These are phyloP conservation scores for Drosophila bocqueti DNA, from an alignment of 1,140 invertebrate species.

Conservation along the genomic window DNA sequence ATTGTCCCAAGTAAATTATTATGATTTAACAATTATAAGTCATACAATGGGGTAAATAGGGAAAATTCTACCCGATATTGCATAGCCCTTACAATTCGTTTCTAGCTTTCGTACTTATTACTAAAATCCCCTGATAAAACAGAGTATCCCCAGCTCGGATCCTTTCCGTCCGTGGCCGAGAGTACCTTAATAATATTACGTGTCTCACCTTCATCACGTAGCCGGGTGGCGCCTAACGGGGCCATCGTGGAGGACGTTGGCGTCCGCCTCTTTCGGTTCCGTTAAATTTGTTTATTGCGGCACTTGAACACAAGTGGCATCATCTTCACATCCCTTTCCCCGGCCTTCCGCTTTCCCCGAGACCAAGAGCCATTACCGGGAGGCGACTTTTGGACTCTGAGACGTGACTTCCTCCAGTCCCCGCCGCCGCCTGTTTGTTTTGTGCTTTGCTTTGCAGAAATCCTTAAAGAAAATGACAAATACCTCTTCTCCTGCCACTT, in stretches of 20 bases:
- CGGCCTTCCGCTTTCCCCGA: conserved; percentile 1
- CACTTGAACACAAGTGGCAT: conserved; percentile 80
- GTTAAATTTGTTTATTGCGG: conserved; percentile 82
- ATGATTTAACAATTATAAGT: not conserved
- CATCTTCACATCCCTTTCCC: conserved; percentile 57
- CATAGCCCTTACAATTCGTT: too few relatives aligned
- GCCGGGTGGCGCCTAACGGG: conserved; percentile 25
- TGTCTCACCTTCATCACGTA: conserved; percentile 70
- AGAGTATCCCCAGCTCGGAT: conserved; percentile 7
- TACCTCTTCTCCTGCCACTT: conserved; percentile 42
- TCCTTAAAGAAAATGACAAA: conserved; percentile 81
- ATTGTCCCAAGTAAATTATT: conserved; percentile 3
- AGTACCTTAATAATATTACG: conserved; percentile 18
- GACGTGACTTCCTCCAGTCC: conserved; percentile 61
- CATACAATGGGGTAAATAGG: not conserved
- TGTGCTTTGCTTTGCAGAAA: conserved; percentile 78
- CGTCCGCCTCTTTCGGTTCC: conserved; percentile 45
- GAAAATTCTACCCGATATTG: too few relatives aligned
- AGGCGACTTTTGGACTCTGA: conserved; percentile 58
- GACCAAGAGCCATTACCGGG: conserved; percentile 38
- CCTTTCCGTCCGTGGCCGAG: too few relatives aligned
- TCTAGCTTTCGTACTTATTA: not conserved
- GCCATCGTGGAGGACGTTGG: conserved; percentile 46
- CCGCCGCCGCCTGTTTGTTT: conserved; percentile 31
- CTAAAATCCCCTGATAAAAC: not conserved